These are phyloP conservation scores for Trypoxylus dichotomus DNA, from an alignment of 1,140 invertebrate species.

Conservation along the genomic window DNA sequence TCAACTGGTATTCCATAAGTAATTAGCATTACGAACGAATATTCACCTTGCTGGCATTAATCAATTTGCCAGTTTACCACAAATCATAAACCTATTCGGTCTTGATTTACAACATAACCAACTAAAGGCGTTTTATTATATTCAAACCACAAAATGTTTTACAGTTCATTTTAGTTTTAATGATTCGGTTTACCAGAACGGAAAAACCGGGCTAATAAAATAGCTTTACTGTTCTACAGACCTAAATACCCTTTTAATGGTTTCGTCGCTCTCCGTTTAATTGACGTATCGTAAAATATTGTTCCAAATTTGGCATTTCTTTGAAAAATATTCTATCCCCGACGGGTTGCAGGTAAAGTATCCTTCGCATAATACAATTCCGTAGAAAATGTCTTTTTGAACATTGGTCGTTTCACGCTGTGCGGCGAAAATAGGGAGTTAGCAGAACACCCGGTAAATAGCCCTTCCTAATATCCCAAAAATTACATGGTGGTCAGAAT, in stretches of 20 bases:
- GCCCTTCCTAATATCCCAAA: slow-evolving; percentile 25
- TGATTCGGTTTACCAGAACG: background rate
- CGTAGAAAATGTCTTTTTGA: slow-evolving; percentile 13
- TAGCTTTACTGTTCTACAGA: slow-evolving; percentile 1
- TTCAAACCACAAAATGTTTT: slow-evolving; percentile 26
- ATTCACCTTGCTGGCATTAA: too few relatives aligned
- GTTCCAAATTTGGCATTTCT: slow-evolving; percentile 14
- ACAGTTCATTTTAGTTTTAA: background rate
- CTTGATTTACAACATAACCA: background rate
- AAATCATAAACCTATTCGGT: background rate
- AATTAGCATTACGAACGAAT: too few relatives aligned
- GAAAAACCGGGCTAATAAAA: background rate
- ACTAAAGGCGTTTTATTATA: background rate
- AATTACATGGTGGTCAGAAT: slow-evolving; percentile 29
- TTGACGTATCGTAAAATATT: slow-evolving; percentile 26
- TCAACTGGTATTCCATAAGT: too few relatives aligned
- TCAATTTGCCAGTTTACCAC: background rate
- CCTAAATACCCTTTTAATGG: slow-evolving; percentile 25
- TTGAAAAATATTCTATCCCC: slow-evolving; percentile 8
- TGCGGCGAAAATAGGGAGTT: background rate
- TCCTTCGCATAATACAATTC: slow-evolving; percentile 13
- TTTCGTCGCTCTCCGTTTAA: background rate
- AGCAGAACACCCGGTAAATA: slow-evolving; percentile 26
- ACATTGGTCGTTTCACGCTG: slow-evolving; percentile 15
- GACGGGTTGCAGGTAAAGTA: background rate